Evolutionary conservation across 2,113 vertebrate genomes (phyloP), one percentile per base, ranked within the genome.

Genomic region (Oncorhynchus gorbuscha): DNA sequence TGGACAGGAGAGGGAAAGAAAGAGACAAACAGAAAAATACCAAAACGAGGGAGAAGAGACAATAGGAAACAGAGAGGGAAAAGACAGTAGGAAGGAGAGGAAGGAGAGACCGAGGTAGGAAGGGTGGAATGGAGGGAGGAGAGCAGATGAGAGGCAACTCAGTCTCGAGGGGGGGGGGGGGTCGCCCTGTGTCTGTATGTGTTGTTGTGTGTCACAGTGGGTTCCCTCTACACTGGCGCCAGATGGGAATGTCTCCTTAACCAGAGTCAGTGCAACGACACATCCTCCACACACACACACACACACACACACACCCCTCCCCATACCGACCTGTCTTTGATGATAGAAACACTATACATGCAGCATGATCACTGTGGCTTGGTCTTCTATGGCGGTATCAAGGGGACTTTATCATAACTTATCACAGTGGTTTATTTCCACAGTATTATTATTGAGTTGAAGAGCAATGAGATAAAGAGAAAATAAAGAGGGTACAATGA

Each of bases 151-250:
- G 80, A 85, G 77, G 75, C 75, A 68, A 75, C 66, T 67, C 35
- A 75, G 83, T 85, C 81, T 79, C 72, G 81, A 80, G 79, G 83
- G 69, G n/a, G n/a, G n/a, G n/a, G n/a, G 59, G 76, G 71, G 81
- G 76, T 84, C 90, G 90, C 92, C 90, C 89, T 86, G 82, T 91
- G 91, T 92, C 89, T 93, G 83, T 92, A 86, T 91, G 88, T 89
- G 90, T 92, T 89, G 91, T 89, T 92, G 89, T 92, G 89, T 87
- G 86, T 87, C 88, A 91, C 93, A 92, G 90, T 93, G 91, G 91
- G 92, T 93, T 92, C 90, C 89, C 87, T 89, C 81, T 87, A 86
- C 84, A 69, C 91, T 93, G 93, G 92, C 92, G 92, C 93, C 93
- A 93, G 92, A 87, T 92, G 91, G 92, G 92, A 93, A 94, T 92